A percentile compares a stretch with the other conserved stretches of the same genome.
Evolutionary conservation across 2,888 invertebrate genomes (phyloP).

Genomic region (Drosophila kuntzei): DNA sequence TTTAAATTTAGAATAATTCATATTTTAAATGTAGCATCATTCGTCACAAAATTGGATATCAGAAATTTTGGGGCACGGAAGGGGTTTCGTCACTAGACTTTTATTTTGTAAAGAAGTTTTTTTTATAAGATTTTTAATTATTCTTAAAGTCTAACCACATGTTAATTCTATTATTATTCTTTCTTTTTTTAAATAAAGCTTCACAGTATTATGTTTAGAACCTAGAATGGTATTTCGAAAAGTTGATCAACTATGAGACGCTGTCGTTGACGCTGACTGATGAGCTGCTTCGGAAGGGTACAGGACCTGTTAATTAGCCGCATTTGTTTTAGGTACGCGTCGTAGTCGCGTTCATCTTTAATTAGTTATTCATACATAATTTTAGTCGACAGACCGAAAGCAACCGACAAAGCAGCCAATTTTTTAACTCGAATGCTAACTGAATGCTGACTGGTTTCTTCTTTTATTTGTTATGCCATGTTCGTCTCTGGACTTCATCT

Average conservation of each 20-base stretch:
- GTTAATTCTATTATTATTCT: no score
- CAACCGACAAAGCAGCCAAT: constrained; percentile 32
- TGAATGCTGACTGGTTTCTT: constrained; percentile 26
- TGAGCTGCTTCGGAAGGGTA: constrained; percentile 41
- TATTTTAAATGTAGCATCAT: no score
- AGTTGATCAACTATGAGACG: constrained; percentile 8
- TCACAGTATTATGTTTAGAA: no score
- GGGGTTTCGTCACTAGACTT: no score
- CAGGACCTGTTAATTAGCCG: constrained; percentile 66
- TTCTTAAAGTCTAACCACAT: no score
- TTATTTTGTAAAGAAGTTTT: no score
- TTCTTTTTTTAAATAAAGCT: no score
- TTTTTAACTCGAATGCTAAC: constrained; percentile 34
- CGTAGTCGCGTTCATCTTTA: constrained; percentile 45
- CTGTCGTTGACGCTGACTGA: constrained; percentile 46
- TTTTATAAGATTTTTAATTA: no score
- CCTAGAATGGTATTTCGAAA: not conserved
- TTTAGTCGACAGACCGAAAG: constrained; percentile 26
- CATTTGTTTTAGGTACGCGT: constrained; percentile 62
- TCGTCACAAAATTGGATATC: no score
- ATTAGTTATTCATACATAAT: constrained; percentile 74
- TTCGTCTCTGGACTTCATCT: constrained; percentile 30
- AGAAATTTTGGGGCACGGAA: no score
- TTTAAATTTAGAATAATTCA: no score
- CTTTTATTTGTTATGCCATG: constrained; percentile 32